A percentile compares a stretch with the other conserved stretches of the same genome.
Evolutionary conservation across 2,797 vertebrate species (phyloP).

Genomic region (Alauda arvensis): DNA sequence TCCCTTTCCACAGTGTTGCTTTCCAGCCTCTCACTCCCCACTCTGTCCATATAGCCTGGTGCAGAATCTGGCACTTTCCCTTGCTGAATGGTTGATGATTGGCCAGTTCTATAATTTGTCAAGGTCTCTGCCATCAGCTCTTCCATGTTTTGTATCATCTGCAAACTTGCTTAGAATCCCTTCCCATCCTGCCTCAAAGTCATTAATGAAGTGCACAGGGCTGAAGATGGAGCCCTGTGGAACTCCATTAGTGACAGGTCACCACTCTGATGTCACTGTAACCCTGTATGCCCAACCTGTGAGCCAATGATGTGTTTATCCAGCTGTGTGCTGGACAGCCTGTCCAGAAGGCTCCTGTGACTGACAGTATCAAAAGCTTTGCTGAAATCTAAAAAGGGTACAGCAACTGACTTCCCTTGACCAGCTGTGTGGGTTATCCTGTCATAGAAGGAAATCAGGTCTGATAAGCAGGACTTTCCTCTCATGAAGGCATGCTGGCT

Average conservation of each 20-base stretch:
- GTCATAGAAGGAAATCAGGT: neutral
- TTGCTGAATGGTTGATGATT: neutral
- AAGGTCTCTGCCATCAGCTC: neutral
- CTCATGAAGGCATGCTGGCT: neutral
- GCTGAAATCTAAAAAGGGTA: neutral
- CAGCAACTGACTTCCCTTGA: neutral
- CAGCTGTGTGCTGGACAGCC: neutral
- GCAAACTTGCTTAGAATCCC: too few species aligned
- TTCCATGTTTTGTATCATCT: neutral
- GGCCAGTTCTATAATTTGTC: neutral
- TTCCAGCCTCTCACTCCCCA: neutral
- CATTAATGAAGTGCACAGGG: neutral
- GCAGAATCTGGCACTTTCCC: neutral
- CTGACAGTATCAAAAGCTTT: neutral
- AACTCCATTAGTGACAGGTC: neutral
- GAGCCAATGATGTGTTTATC: neutral
- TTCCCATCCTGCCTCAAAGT: neutral
- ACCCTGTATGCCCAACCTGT: accelerated
- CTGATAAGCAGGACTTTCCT: neutral
- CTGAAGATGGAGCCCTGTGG: neutral
- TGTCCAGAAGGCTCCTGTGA: neutral
- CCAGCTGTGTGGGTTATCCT: neutral
- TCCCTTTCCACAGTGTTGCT: neutral
- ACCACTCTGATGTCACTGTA: neutral
- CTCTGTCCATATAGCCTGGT: too few species aligned